Evolutionary conservation across 2,113 vertebrate genomes (phyloP).

Genomic region (Carettochelys insculpta): DNA sequence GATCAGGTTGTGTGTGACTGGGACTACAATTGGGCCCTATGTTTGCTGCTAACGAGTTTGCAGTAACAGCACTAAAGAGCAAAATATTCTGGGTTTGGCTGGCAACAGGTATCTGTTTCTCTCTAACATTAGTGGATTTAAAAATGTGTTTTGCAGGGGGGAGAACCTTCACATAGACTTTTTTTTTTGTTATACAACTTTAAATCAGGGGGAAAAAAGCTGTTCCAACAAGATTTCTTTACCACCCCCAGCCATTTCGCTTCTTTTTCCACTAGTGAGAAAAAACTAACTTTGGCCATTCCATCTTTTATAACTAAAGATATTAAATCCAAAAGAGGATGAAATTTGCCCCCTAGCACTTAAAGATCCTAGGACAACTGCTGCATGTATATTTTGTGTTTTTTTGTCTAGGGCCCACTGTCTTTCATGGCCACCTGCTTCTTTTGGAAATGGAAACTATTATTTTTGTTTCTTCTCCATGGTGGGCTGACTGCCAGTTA

Average conservation of each 20-base stretch:
- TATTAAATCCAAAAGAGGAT: background rate
- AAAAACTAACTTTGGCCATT: background rate
- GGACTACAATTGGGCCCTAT: background rate
- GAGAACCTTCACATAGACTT: no score
- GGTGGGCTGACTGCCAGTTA: background rate
- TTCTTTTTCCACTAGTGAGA: slow-evolving; percentile 18
- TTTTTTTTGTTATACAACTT: no score
- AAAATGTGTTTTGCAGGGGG: background rate
- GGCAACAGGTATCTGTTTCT: background rate
- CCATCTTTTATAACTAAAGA: background rate
- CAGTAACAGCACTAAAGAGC: background rate
- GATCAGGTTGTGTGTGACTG: background rate
- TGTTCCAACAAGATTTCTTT: background rate
- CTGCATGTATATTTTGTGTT: background rate
- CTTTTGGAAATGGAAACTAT: background rate
- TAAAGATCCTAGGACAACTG: background rate
- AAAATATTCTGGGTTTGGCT: background rate
- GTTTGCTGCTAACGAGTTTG: background rate
- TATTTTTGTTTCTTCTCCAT: background rate
- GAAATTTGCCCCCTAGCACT: background rate
- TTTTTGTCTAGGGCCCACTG: background rate
- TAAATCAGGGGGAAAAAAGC: no score
- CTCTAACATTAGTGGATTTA: fast-evolving
- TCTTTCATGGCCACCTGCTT: background rate
- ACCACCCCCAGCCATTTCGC: background rate